Evolutionary conservation across 2,797 vertebrate genomes (phyloP).

Genomic region (Paguma larvata): DNA sequence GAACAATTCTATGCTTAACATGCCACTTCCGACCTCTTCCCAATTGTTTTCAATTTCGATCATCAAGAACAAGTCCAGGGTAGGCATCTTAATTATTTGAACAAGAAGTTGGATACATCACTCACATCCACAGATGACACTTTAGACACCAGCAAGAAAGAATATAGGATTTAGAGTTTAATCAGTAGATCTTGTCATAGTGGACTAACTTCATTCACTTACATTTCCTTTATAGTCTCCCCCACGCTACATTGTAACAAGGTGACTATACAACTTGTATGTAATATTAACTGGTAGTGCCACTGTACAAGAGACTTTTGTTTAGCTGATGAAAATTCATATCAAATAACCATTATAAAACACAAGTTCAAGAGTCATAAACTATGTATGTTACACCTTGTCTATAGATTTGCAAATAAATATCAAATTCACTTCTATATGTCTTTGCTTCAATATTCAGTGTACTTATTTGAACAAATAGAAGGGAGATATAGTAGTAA

Average conservation of each 20-base stretch:
- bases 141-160: neutral
- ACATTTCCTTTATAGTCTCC: neutral
- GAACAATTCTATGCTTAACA: neutral
- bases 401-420: slow-evolving; percentile 12
- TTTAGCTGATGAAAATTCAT: neutral
- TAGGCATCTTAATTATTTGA: neutral
- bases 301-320: neutral
- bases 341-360: slow-evolving; percentile 19
- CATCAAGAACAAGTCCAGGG: neutral
- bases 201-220: neutral
- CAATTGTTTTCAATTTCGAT: neutral
- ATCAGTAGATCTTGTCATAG: neutral
- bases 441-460: neutral
- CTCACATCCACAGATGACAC: neutral
- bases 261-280: neutral
- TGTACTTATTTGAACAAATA: neutral
- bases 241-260: neutral
- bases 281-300: neutral
- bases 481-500: neutral
- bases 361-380: neutral
- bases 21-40: neutral
- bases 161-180: neutral
- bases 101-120: neutral
- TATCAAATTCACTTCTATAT: neutral
- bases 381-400: neutral